Evolutionary conservation across 2,888 invertebrate genomes (phyloP).

Genomic region (Sphaerophoria rueppellii): DNA sequence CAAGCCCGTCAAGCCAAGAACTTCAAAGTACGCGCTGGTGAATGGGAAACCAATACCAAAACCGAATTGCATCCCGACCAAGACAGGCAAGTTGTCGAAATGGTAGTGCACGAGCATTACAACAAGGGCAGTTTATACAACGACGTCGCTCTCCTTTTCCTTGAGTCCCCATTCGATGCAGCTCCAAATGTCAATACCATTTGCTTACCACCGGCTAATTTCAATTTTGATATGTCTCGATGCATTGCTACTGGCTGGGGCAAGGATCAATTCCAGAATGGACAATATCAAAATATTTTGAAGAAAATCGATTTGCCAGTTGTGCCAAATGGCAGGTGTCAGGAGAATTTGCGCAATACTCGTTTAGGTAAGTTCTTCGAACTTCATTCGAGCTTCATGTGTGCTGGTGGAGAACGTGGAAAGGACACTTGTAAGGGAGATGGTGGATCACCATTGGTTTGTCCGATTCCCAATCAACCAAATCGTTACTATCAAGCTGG

Average conservation of each 20-base stretch:
- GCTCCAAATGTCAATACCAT: slow-evolving; percentile 87
- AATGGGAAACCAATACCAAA: slow-evolving; percentile 90
- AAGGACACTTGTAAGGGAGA: slow-evolving; percentile 83
- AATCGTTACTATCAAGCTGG: slow-evolving; percentile 76
- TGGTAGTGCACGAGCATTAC: slow-evolving; percentile 82
- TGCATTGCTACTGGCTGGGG: slow-evolving; percentile 79
- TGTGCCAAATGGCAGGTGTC: slow-evolving; percentile 83
- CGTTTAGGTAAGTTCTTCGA: slow-evolving; percentile 86
- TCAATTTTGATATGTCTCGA: slow-evolving; percentile 79
- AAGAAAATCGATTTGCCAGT: slow-evolving; percentile 85
- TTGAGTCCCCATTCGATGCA: slow-evolving; percentile 84
- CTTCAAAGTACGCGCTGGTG: slow-evolving; percentile 86
- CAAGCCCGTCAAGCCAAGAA: slow-evolving; percentile 72
- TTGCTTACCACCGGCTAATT: slow-evolving; percentile 84
- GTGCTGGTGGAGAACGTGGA: slow-evolving; percentile 89
- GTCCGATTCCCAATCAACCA: slow-evolving; percentile 81
- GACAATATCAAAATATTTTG: slow-evolving; percentile 83
- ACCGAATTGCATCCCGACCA: slow-evolving; percentile 87
- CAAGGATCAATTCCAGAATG: slow-evolving; percentile 77
- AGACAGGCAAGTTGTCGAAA: slow-evolving; percentile 84
- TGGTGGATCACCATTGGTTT: slow-evolving; percentile 91
- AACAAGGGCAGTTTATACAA: slow-evolving; percentile 86
- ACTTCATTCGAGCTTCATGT: slow-evolving; percentile 87
- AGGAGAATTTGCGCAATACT: slow-evolving; percentile 83
- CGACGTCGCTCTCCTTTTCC: slow-evolving; percentile 88